Evolutionary conservation across 2,797 vertebrate genomes (phyloP).

Genomic region (Menidia menidia): DNA sequence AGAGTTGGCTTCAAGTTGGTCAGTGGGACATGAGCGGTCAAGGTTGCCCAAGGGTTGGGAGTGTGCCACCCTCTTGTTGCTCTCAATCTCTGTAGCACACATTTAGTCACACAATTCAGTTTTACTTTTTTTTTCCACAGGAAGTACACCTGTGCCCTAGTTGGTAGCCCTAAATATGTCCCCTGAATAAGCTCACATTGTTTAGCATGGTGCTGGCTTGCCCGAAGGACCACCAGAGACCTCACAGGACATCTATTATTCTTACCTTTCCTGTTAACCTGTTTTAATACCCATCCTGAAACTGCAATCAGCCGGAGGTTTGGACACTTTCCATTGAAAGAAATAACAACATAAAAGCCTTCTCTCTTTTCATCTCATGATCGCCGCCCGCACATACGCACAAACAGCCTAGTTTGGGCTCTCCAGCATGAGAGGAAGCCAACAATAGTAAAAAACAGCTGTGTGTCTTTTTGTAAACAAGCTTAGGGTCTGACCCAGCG

Average conservation of each 20-base stretch:
- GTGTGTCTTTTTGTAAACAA: conserved; percentile 61
- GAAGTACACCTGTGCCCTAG: conserved; percentile 54
- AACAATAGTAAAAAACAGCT: conserved; percentile 29
- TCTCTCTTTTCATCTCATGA: neutral
- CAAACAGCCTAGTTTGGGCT: conserved; percentile 2
- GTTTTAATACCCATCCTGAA: neutral
- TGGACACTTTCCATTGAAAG: neutral
- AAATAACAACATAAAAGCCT: too few species aligned
- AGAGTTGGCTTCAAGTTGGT: conserved; percentile 3
- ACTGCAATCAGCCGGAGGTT: neutral
- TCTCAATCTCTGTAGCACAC: conserved; percentile 1
- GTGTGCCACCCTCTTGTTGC: conserved; percentile 8
- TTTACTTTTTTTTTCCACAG: conserved; percentile 13
- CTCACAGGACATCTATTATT: neutral
- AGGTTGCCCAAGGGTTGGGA: conserved; percentile 36
- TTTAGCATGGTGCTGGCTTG: conserved; percentile 24
- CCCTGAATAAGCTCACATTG: conserved; percentile 21
- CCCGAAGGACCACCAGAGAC: conserved; percentile 29
- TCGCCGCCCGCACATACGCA: neutral
- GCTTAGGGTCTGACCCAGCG: conserved; percentile 49
- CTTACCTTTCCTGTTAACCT: neutral
- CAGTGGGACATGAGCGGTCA: conserved; percentile 27
- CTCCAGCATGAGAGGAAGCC: conserved; percentile 19
- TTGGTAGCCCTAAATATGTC: conserved; percentile 59
- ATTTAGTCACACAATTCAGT: conserved; percentile 33